Evolutionary conservation across 2,113 vertebrate genomes (phyloP), one percentile per base, ranked within the genome.

Genomic region (Neogale vison): DNA sequence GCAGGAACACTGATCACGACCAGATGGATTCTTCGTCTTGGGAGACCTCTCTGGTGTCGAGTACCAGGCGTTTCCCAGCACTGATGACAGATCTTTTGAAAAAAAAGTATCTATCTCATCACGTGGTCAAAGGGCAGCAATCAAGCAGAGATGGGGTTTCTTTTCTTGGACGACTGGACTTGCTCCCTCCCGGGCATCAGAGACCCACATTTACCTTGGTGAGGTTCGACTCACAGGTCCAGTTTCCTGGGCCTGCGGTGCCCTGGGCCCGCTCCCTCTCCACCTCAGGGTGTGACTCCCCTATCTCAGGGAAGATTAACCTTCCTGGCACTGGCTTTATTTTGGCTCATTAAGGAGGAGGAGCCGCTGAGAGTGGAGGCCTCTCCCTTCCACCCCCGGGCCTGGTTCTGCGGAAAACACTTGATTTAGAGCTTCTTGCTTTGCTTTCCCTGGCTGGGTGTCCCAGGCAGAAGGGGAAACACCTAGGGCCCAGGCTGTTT

Each of bases 311-410:
- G 82, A 91, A 87, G 93, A 95, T 98, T 92, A 95, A 91, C 88
- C 90, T 92, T 96, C 84, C 93, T 98, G 98, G 98, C 96, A 95
- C 69, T 0, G 2, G 77, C 74, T 96, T 83, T 85, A 95, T 96
- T 94, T 97, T 90, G 97, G 97, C 97, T 98, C 69, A 1, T 31
- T 20, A 88, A 93, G 88, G 69, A 97, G 95, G 88, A 96, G 88
- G 87, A 71, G 36, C 83, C 23, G 6, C 88, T 45, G 88, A 90
- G 90, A 80, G 31, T 11, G 0, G 63, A 90, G 92, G 96, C 96
- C 96, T 88, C 97, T 95, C 93, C 97, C 95, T 94, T 80, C 95
- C 84, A 85, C 86, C 92, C 91, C 24, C 0, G 67, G 92, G 90
- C 96, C 96, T 69, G 50, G 82, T 77, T 95, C 84, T 93, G 82